Conservation (phyloP, 2,888 invertebrate genomes). For the Pristionchus mayeri region DNA sequence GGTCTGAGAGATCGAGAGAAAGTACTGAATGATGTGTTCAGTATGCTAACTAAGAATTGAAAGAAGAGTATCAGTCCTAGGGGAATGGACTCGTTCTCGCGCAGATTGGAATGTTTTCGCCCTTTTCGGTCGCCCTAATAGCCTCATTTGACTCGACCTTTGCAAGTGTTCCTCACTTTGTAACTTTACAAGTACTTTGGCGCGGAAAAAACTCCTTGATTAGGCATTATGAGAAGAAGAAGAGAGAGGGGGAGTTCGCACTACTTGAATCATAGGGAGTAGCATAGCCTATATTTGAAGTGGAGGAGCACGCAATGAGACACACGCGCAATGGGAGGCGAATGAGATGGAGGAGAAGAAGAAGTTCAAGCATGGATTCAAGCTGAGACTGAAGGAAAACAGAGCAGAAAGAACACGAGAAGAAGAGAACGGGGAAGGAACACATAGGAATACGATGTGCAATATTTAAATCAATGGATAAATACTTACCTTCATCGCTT, state of each 20-base stretch:
- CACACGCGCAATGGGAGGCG: background rate
- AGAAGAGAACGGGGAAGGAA: background rate
- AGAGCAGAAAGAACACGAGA: background rate
- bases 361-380: background rate
- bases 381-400: background rate
- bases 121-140: background rate
- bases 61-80: too few species aligned
- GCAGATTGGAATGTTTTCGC: background rate
- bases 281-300: slow-evolving; percentile 41
- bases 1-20: background rate
- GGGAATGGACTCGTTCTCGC: background rate
- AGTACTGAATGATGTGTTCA: too few species aligned
- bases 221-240: slow-evolving; percentile 29
- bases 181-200: slow-evolving; percentile 29
- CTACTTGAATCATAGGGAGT: background rate
- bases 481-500: slow-evolving; percentile 69
- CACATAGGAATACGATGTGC: background rate
- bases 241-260: slow-evolving; percentile 35
- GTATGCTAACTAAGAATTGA: too few species aligned
- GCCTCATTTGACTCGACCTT: background rate
- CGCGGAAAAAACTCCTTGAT: slow-evolving; percentile 24
- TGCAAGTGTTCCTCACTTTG: slow-evolving; percentile 29
- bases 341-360: background rate
- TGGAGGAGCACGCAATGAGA: background rate
- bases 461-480: background rate